Evolutionary conservation across 2,888 invertebrate species (phyloP).

Genomic region (Noctuana brunneofusca): DNA sequence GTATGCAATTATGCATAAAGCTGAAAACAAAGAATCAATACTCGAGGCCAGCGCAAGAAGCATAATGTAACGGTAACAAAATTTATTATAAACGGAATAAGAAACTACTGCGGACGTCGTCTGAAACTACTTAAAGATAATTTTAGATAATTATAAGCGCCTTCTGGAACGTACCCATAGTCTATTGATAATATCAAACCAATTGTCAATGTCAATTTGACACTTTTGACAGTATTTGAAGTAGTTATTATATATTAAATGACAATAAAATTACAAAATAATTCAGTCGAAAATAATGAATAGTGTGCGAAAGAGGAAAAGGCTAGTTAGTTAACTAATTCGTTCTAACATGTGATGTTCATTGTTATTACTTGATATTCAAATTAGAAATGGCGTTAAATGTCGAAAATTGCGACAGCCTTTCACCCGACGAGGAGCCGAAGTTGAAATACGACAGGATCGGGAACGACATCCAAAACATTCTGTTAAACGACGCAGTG

Average conservation of each 20-base stretch:
- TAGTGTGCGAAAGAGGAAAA: conserved; percentile 14
- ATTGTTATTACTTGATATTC: conserved; percentile 17
- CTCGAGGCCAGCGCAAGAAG: no score
- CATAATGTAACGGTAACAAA: no score
- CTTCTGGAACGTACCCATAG: no score
- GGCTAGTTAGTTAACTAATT: conserved; percentile 9
- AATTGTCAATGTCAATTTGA: background rate
- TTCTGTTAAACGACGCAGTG: conserved; percentile 91
- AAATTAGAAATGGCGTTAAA: conserved; percentile 62
- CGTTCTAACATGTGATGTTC: conserved; percentile 19
- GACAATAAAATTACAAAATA: conserved; percentile 22
- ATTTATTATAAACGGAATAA: no score
- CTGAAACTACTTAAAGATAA: no score
- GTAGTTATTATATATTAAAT: background rate
- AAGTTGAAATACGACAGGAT: conserved; percentile 95
- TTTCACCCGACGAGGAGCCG: conserved; percentile 86
- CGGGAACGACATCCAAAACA: conserved; percentile 92
- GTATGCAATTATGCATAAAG: no score
- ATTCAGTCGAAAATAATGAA: conserved; percentile 31
- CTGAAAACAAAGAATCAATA: no score
- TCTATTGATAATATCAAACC: no score
- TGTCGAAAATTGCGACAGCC: conserved; percentile 70
- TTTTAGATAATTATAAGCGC: no score
- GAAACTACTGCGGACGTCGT: no score
- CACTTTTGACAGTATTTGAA: no score